Evolutionary conservation across 2,888 invertebrate genomes (phyloP).

Genomic region (Stegophylla sp.): DNA sequence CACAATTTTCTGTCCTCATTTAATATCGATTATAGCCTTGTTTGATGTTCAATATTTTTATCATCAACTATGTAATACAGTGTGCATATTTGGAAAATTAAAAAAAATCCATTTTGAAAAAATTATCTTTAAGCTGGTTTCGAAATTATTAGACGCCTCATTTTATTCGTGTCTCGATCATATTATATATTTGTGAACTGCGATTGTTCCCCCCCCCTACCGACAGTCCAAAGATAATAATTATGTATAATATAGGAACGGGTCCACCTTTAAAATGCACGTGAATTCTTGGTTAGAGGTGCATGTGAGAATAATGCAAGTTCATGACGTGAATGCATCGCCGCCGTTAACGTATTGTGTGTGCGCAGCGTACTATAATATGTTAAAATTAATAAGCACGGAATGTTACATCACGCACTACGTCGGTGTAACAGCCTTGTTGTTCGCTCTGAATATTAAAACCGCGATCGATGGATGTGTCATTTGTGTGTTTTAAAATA

Average conservation of each 20-base stretch:
- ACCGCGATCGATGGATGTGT: not conserved
- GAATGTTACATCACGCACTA: not conserved
- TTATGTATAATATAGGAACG: not conserved
- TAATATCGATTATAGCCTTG: too few relatives aligned
- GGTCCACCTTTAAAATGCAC: not conserved
- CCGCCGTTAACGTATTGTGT: not conserved
- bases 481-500: not conserved
- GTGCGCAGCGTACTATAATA: too few relatives aligned
- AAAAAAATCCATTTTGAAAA: too few relatives aligned
- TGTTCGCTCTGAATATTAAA: not conserved
- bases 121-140: too few relatives aligned
- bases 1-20: too few relatives aligned
- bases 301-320: not conserved
- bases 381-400: not conserved
- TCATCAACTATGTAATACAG: too few relatives aligned
- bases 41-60: too few relatives aligned
- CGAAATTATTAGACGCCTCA: too few relatives aligned
- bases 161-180: too few relatives aligned
- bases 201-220: not conserved
- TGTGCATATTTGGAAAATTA: too few relatives aligned
- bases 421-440: not conserved
- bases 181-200: not conserved
- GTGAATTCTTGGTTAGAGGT: not conserved
- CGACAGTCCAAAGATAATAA: not conserved
- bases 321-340: constrained; percentile 7